Evolutionary conservation across 2,888 invertebrate genomes (phyloP).

Genomic region (Athalia circularis): DNA sequence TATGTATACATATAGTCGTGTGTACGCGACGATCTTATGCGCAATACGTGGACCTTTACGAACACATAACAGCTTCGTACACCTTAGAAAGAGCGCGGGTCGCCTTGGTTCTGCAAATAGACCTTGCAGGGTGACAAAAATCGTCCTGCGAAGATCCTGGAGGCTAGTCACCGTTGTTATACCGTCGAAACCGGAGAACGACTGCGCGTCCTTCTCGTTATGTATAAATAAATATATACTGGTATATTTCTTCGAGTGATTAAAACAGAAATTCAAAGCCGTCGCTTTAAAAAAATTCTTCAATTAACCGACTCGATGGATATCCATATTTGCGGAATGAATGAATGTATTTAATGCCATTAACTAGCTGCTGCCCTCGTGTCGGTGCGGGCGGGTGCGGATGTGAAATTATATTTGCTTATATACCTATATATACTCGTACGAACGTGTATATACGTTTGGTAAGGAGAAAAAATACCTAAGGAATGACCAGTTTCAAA

Average conservation of each 20-base stretch:
- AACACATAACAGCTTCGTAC: conserved; percentile 13
- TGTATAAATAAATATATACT: neutral
- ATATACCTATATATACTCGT: neutral
- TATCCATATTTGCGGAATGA: neutral
- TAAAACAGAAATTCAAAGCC: neutral
- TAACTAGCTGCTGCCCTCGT: too few relatives aligned
- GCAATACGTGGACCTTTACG: neutral
- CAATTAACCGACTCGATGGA: conserved; percentile 1
- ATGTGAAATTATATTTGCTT: conserved; percentile 4
- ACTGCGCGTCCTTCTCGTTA: conserved; percentile 4
- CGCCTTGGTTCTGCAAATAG: conserved; percentile 31
- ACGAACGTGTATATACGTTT: neutral
- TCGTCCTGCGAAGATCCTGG: neutral
- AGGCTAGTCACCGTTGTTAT: conserved; percentile 17
- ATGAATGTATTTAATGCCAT: neutral
- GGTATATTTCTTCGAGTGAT: neutral
- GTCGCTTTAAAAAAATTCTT: neutral
- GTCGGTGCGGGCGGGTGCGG: neutral
- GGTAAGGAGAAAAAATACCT: neutral
- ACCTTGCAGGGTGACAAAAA: conserved; percentile 27
- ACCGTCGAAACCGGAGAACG: neutral
- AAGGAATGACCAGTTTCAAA: conserved; percentile 9
- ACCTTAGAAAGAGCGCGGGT: conserved; percentile 23
- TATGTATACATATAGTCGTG: neutral
- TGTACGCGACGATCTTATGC: conserved; percentile 3